A percentile compares a stretch with the other conserved stretches of the same genome.
Conservation (phyloP, 53 echinoderm and acorn worm species). For the Stichopus horrens region DNA sequence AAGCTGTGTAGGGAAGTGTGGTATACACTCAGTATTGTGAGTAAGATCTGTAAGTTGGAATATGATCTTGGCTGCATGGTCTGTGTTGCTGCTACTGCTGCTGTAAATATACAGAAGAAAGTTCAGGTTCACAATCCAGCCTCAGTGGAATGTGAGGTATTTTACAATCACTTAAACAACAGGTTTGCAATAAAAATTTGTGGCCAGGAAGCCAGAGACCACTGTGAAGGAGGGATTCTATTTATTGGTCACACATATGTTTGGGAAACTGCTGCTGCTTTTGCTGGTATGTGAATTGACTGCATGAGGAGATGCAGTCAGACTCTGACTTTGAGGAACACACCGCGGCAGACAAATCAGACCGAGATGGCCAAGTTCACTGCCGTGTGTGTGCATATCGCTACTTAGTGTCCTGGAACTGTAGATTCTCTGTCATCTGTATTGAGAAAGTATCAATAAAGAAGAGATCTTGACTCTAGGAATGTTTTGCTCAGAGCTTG, state of each 20-base stretch:
- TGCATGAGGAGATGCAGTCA: too few relatives aligned
- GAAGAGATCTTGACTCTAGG: background rate
- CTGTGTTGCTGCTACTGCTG: too few relatives aligned
- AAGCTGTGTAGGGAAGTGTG: background rate
- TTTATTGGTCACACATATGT: background rate
- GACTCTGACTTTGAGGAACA: too few relatives aligned
- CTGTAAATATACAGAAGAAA: background rate
- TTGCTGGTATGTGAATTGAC: too few relatives aligned
- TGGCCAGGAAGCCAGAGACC: background rate
- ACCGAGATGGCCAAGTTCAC: background rate
- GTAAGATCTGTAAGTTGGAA: too few relatives aligned
- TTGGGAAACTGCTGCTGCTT: too few relatives aligned
- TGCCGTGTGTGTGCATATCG: background rate
- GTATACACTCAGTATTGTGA: background rate
- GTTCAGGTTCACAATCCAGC: background rate
- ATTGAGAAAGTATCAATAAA: background rate
- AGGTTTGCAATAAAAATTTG: slow-evolving; percentile 19
- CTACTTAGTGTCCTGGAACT: too few relatives aligned
- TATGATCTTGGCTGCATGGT: too few relatives aligned
- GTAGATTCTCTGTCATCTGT: background rate
- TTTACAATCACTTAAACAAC: slow-evolving; percentile 26
- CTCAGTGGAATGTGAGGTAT: slow-evolving; percentile 36
- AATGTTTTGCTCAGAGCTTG: background rate
- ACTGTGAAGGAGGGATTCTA: background rate
- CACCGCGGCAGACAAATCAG: too few relatives aligned